Evolutionary conservation across 2,888 invertebrate genomes (phyloP), one percentile per base, ranked within the genome.

Genomic region (Chalcis sispes): DNA sequence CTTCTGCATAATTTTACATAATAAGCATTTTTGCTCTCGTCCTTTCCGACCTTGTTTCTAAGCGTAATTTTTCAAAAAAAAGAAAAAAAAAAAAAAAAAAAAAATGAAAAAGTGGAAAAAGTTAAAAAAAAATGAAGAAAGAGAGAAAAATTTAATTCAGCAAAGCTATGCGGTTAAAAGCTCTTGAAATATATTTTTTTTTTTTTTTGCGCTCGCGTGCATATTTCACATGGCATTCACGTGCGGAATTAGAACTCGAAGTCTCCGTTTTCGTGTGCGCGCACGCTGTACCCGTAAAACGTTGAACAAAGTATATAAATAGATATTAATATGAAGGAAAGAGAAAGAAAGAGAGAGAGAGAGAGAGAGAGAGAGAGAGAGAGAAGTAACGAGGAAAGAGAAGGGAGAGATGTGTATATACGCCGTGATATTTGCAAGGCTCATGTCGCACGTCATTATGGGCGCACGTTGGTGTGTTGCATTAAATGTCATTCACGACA

Each of bases 301-400:
- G 58, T n/a, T 32, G 75, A 73, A 78, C 78, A 78, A 78, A 78
- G 67, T 78, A 13, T 78, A 78, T 78, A 75, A 75, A 78, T 75
- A 78, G 75, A 78, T 73, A 76, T 78, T 73, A 73, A 75, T 78
- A 76, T 58, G 73, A 64, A 64, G 50, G 52, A 69, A 56, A 10
- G 36, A 36, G 10, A 10, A 7, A 36, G 10, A 36, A 10, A 36
- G 36, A 36, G 36, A 36, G 36, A 10, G 52, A 10, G 36, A 36
- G 10, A 10, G 4, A 36, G 10, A 36, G 36, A 36, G 36, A 36
- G 36, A 36, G 36, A 10, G n/a, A n/a, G n/a, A n/a, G n/a, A n/a
- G n/a, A n/a, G n/a, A n/a, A n/a, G n/a, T n/a, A n/a, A n/a, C n/a
- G n/a, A n/a, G 52, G 36, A 10, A 36, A 36, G 36, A 7, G 10